Conservation (phyloP, 2,797 vertebrate species). For the Acipenser oxyrinchus region DNA sequence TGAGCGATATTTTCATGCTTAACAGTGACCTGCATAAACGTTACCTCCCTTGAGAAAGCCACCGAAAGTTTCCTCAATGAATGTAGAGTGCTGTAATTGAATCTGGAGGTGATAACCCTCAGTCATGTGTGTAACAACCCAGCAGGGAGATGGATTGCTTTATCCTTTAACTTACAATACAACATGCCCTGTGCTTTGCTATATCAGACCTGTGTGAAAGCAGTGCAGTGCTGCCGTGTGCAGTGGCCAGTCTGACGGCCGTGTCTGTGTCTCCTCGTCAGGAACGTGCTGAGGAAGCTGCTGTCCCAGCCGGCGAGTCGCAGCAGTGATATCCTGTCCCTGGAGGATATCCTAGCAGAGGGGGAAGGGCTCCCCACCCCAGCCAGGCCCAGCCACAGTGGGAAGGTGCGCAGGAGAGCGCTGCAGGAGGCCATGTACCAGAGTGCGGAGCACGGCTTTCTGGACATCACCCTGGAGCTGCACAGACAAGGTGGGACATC, state of each 20-base stretch:
- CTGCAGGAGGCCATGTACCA: slow-evolving; percentile 78
- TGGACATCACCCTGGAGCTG: slow-evolving; percentile 79
- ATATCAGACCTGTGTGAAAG: not conserved
- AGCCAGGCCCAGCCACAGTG: slow-evolving; percentile 56
- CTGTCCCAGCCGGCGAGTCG: slow-evolving; percentile 64
- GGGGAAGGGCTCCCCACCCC: slow-evolving; percentile 49
- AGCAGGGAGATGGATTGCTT: slow-evolving; percentile 16
- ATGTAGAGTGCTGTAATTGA: no score
- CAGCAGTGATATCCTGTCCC: slow-evolving; percentile 61
- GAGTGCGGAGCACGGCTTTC: slow-evolving; percentile 71
- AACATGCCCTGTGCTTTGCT: not conserved
- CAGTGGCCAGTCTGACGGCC: slow-evolving; percentile 6
- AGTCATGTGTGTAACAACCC: slow-evolving; percentile 19
- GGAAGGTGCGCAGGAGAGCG: slow-evolving; percentile 42
- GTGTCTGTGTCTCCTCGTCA: slow-evolving; percentile 16
- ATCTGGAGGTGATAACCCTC: no score
- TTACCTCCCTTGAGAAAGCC: no score
- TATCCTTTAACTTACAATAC: slow-evolving; percentile 14
- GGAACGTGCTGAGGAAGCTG: slow-evolving; percentile 71
- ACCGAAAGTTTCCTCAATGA: no score
- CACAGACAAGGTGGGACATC: slow-evolving; percentile 59
- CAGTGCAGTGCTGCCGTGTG: slow-evolving; percentile 3
- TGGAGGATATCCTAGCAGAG: slow-evolving; percentile 72
- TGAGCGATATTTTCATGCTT: slow-evolving; percentile 33
- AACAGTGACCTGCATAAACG: no score